Percentiles rank a stretch among this genome's conserved stretches.
phyloP scores from a whole-genome alignment of 1,140 invertebrate genomes.

The Monochamus saltuarius region DNA sequence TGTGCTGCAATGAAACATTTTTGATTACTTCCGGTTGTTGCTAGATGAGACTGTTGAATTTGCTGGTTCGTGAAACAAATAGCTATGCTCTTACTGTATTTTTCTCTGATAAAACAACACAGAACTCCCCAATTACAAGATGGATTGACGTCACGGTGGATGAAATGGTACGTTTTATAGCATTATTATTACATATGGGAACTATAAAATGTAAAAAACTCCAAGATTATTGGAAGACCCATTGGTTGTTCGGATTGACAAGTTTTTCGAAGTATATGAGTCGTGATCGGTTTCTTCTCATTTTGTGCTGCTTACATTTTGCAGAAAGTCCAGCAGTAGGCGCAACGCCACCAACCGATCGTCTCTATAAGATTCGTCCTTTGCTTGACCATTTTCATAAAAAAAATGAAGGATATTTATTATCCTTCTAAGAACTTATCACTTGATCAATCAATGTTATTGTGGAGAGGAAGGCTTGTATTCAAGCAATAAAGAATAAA shows the following conservation, averaged over 20 bases:
- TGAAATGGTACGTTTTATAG: not conserved
- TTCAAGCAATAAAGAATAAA: too few species aligned
- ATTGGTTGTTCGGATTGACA: constrained; percentile 1
- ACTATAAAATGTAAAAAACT: not conserved
- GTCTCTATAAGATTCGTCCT: constrained; percentile 3
- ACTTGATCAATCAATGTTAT: constrained; percentile 49
- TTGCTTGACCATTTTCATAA: constrained; percentile 28
- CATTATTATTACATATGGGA: not conserved
- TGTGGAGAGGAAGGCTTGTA: constrained; percentile 49
- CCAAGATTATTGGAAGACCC: constrained; percentile 17
- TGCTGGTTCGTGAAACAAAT: too few species aligned
- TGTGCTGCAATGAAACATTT: too few species aligned
- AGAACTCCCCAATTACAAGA: not conserved
- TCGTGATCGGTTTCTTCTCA: constrained; percentile 12
- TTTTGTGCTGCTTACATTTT: constrained; percentile 44
- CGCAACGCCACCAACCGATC: not conserved
- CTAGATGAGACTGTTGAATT: too few species aligned
- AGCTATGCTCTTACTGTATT: too few species aligned
- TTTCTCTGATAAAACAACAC: too few species aligned
- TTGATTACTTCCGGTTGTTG: too few species aligned
- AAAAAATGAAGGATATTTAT: constrained; percentile 35
- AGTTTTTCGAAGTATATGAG: constrained; percentile 18
- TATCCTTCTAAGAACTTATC: constrained; percentile 44
- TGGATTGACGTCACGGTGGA: not conserved
- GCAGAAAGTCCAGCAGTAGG: constrained; percentile 48